These are phyloP conservation scores for Xerus rutilus DNA, from an alignment of 2,797 vertebrate genomes.

Conservation along the genomic window DNA sequence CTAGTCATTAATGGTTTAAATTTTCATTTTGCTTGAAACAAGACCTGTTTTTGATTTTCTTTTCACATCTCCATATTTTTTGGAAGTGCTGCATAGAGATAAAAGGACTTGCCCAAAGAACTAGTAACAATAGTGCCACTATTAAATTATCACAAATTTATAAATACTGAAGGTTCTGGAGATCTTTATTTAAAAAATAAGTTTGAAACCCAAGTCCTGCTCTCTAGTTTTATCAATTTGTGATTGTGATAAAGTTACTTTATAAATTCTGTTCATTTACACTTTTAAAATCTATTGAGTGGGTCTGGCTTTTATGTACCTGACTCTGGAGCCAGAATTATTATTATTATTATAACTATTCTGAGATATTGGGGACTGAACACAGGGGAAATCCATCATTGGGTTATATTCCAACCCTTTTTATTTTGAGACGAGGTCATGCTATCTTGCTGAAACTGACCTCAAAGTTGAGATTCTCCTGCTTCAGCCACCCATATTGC, in stretches of 20 bases:
- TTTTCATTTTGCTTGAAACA: slow-evolving; percentile 16
- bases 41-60: not conserved
- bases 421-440: no score
- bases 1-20: not conserved
- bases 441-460: no score
- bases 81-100: not conserved
- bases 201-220: not conserved
- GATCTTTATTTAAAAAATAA: not conserved
- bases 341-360: no score
- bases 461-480: no score
- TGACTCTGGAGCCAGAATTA: not conserved
- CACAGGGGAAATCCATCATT: no score
- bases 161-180: not conserved
- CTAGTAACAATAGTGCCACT: not conserved
- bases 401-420: no score
- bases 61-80: not conserved
- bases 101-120: not conserved
- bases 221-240: not conserved
- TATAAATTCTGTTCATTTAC: not conserved
- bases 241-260: not conserved
- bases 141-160: not conserved
- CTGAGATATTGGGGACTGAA: no score
- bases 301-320: not conserved
- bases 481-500: no score
- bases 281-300: not conserved